phyloP scores from a whole-genome alignment of 2,888 invertebrate genomes.

The Metalampra italica region DNA sequence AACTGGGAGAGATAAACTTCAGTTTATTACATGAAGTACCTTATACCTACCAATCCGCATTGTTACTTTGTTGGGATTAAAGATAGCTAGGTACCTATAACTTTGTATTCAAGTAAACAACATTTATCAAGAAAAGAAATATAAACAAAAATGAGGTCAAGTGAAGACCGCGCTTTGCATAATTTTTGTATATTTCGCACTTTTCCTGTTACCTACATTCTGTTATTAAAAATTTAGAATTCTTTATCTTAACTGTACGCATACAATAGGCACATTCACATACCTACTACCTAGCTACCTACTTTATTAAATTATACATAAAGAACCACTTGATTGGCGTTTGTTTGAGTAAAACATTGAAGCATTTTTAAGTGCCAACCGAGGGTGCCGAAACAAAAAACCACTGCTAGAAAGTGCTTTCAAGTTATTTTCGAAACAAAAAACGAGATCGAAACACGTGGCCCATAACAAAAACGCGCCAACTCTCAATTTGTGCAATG shows the following conservation, averaged over 20 bases:
- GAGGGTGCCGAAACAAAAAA: conserved; percentile 13
- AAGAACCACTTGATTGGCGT: too few species aligned
- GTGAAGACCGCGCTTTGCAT: conserved; percentile 16
- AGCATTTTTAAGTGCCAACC: background rate
- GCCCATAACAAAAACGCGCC: conserved; percentile 63
- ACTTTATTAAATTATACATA: too few species aligned
- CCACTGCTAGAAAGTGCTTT: conserved; percentile 23
- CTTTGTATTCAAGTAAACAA: too few species aligned
- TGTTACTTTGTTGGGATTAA: too few species aligned
- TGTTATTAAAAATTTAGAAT: too few species aligned
- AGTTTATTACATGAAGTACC: too few species aligned
- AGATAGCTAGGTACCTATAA: too few species aligned
- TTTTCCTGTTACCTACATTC: conserved; percentile 5
- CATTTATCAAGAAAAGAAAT: conserved; percentile 8
- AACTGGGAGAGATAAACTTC: too few species aligned
- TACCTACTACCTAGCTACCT: too few species aligned
- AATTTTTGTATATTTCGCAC: conserved; percentile 16
- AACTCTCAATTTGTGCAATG: conserved; percentile 65
- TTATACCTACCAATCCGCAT: too few species aligned
- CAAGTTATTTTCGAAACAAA: conserved; percentile 36
- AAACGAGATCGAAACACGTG: conserved; percentile 53
- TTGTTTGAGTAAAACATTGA: conserved; percentile 6
- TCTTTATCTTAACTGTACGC: conserved; percentile 23
- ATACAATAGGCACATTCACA: too few species aligned
- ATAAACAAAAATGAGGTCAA: conserved; percentile 22